Conservation (phyloP, 2,888 invertebrate species). For the Camponotus fellah region DNA sequence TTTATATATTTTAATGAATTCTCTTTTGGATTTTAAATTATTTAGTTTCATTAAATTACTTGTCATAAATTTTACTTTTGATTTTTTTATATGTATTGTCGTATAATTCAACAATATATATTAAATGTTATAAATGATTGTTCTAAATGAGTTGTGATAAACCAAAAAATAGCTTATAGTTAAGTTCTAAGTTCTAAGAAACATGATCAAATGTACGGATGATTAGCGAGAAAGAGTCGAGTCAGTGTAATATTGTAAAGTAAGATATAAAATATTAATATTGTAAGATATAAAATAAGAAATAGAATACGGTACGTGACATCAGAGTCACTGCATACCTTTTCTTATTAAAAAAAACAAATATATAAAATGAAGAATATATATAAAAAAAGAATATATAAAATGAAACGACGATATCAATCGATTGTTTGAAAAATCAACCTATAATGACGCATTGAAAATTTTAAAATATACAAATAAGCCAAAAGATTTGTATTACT, state of each 20-base stretch:
- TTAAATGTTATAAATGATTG: not conserved
- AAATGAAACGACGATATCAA: not conserved
- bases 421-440: not conserved
- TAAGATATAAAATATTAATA: not conserved
- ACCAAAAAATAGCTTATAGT: not conserved
- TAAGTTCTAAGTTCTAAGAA: not conserved
- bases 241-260: not conserved
- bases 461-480: not conserved
- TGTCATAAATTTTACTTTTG: not conserved
- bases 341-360: not conserved
- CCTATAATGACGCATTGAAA: not conserved
- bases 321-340: not conserved
- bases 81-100: not conserved
- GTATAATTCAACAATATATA: not conserved
- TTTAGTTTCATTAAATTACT: not conserved
- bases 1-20: constrained; percentile 1
- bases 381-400: not conserved
- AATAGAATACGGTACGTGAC: not conserved
- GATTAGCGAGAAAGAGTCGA: not conserved
- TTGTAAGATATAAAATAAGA: not conserved
- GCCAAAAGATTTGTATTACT: not conserved
- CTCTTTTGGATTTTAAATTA: not conserved
- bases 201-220: not conserved
- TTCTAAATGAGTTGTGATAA: not conserved
- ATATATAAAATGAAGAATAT: not conserved